Evolutionary conservation across 2,888 invertebrate species (phyloP).

Genomic region (Lasioglossum calceatum): DNA sequence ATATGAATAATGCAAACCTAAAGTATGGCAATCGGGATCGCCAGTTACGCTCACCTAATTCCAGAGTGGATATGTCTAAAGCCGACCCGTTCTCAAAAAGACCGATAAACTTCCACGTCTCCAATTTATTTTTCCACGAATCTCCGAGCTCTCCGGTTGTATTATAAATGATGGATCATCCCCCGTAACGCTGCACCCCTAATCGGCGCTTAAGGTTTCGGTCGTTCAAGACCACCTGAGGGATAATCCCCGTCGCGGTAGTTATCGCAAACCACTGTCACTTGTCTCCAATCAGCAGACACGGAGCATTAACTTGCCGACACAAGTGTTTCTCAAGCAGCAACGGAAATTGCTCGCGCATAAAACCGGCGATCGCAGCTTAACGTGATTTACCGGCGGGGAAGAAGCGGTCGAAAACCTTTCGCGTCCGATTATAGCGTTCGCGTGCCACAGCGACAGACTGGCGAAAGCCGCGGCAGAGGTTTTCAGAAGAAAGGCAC

Average conservation of each 20-base stretch:
- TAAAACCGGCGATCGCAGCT: background rate
- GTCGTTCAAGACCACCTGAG: background rate
- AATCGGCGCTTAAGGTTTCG: constrained; percentile 10
- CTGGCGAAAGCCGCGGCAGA: background rate
- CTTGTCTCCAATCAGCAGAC: background rate
- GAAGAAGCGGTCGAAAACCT: background rate
- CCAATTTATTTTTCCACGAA: background rate
- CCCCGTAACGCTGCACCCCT: background rate
- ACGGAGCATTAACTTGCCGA: background rate
- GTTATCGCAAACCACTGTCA: background rate
- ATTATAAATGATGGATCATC: background rate
- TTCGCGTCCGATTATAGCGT: background rate
- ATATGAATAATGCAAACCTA: too few species aligned
- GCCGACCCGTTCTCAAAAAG: background rate
- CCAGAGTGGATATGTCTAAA: background rate
- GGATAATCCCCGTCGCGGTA: background rate
- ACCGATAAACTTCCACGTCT: background rate
- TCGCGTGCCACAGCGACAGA: background rate
- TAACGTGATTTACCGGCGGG: background rate
- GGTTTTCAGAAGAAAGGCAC: constrained; percentile 15
- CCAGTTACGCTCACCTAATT: background rate
- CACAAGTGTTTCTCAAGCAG: background rate
- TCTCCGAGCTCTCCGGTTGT: background rate
- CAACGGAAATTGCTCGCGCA: background rate
- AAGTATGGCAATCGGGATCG: background rate